These are phyloP conservation scores for Ispidina picta DNA, from an alignment of 2,797 vertebrate species.

Conservation along the genomic window DNA sequence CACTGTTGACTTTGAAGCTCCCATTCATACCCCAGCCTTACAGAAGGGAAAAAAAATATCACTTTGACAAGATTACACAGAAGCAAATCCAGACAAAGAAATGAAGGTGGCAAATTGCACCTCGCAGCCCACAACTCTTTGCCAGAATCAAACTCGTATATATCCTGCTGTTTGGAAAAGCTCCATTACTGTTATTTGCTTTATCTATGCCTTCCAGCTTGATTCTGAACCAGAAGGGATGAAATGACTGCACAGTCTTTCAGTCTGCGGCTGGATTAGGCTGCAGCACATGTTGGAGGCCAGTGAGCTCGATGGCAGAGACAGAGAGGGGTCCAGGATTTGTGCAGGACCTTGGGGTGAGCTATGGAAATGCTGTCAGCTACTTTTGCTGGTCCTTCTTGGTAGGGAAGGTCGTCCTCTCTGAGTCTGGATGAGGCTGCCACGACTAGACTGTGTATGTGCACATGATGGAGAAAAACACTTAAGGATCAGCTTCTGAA, in stretches of 20 bases:
- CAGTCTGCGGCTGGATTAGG: neutral
- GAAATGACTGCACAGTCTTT: neutral
- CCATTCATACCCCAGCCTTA: neutral
- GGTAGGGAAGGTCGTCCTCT: neutral
- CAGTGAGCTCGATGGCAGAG: neutral
- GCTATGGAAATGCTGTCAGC: neutral
- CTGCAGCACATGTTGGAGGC: neutral
- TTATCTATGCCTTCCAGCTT: neutral
- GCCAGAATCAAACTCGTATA: neutral
- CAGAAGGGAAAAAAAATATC: neutral
- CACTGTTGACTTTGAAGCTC: neutral
- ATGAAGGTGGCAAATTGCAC: neutral
- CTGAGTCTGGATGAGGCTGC: neutral
- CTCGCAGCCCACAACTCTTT: neutral
- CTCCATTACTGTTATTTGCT: neutral
- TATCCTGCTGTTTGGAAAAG: neutral
- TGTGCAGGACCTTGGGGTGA: neutral
- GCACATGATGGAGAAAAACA: fast-evolving
- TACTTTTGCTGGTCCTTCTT: neutral
- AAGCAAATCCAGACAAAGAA: neutral
- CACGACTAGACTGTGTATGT: fast-evolving
- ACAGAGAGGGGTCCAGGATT: neutral
- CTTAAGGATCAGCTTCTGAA: neutral
- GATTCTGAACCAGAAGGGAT: neutral
- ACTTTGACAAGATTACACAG: neutral